These are phyloP conservation scores for Penaeus monodon DNA, from an alignment of 2,888 invertebrate genomes.

Conservation along the genomic window DNA sequence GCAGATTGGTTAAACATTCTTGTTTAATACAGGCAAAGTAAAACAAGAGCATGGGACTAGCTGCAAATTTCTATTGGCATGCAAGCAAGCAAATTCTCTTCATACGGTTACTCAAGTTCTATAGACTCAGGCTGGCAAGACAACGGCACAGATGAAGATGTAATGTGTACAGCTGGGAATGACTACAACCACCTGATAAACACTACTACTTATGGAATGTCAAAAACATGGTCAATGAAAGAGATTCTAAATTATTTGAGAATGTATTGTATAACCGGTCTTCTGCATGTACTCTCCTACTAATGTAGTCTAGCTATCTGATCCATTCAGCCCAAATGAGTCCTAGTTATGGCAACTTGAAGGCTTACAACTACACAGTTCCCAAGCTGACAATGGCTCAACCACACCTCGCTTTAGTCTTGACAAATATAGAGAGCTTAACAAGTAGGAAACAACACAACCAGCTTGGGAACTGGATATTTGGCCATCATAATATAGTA, in stretches of 20 bases:
- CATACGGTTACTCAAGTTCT: not conserved
- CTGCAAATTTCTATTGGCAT: conserved; percentile 40
- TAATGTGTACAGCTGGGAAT: conserved; percentile 22
- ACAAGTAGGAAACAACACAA: no score
- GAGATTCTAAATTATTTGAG: conserved; percentile 3
- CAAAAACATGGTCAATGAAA: conserved; percentile 14
- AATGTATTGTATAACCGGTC: conserved; percentile 7
- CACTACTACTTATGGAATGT: conserved; percentile 51
- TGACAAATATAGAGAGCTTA: no score
- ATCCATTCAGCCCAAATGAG: conserved; percentile 21
- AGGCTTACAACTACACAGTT: not conserved
- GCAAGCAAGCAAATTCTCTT: conserved; percentile 26
- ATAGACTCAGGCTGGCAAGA: conserved; percentile 46
- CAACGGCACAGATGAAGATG: conserved; percentile 26
- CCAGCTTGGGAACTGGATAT: conserved; percentile 1
- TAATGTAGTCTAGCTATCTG: not conserved
- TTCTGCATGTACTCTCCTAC: not conserved
- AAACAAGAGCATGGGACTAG: conserved; percentile 50
- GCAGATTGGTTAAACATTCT: conserved; percentile 14
- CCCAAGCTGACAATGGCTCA: no score
- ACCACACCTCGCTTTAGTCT: no score
- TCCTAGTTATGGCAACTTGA: conserved; percentile 44
- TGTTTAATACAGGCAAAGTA: conserved; percentile 45
- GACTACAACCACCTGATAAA: conserved; percentile 37
- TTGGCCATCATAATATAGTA: conserved; percentile 8